Base-by-base conservation (phyloP, 2,888 invertebrate genomes). In the Cataglyphis albicans region DNA sequence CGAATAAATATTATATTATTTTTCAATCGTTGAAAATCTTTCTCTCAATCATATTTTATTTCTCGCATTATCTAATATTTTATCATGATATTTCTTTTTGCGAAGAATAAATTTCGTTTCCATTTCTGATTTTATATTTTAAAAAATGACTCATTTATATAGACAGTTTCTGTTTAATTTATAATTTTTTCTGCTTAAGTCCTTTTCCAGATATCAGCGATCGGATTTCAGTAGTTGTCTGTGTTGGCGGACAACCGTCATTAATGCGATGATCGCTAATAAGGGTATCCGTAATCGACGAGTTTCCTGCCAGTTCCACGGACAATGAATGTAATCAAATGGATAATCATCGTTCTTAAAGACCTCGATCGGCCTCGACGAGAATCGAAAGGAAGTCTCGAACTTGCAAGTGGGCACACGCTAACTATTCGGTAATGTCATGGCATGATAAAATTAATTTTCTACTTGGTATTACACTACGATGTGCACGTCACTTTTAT, bases 251-350 rank as follows among this genome's bases (percentile, higher is more conserved):
- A 70, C 61, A 65, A 81, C 73, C 74, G 35, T 67, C 67, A 76
- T 86, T 83, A 81, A 83, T 78, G 57, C 74, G 78, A 80, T 88
- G 81, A 78, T 82, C 78, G 25, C 63, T 87, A 87, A 88, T 80
- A 74, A 81, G 70, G 44, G 78, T 84, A 81, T 84, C 65, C 65
- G 68, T 78, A 81, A 84, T 86, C 84, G 63, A 86, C 67, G 52
- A 67, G 61, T 74, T 82, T 78, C 84, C 84, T 68, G 82, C 44
- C 32, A 61, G 38, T 85, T 80, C 63, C 70, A 41, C 73, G 81
- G 67, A 81, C 86, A 87, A 86, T 84, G 63, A 81, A 74, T 74
- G 67, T 82, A 83, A 88, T 86, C 82, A n/a, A 48, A 59, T 44
- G 70, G 65, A 80, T 74, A 67, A 86, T 76, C 70, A 78, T 84